Evolutionary conservation across 2,888 invertebrate genomes (phyloP).

Genomic region (Nemurella pictetii): DNA sequence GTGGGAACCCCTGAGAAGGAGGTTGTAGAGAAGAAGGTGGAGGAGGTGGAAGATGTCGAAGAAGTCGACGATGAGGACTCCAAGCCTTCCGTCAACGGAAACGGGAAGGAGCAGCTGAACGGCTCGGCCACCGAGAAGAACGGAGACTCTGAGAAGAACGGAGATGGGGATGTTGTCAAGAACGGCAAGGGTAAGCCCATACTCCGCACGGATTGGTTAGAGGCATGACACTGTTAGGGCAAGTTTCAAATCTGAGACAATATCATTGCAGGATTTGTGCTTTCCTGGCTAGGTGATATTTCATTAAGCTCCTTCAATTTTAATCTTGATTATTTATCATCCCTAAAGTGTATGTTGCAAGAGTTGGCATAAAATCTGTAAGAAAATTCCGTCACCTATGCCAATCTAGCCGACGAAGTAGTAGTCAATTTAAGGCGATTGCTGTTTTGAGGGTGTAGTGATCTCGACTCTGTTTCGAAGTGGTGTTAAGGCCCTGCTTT

Average conservation of each 20-base stretch:
- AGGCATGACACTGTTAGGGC: too few relatives aligned
- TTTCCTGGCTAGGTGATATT: too few relatives aligned
- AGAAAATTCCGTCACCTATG: too few relatives aligned
- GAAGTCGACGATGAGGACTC: conserved; percentile 55
- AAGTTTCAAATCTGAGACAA: too few relatives aligned
- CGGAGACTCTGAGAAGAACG: conserved; percentile 48
- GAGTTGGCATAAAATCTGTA: too few relatives aligned
- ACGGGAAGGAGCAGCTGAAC: conserved; percentile 39
- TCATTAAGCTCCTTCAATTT: too few relatives aligned
- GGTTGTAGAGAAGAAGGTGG: conserved; percentile 53
- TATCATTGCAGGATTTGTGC: not conserved
- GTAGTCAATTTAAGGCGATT: too few relatives aligned
- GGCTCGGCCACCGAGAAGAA: conserved; percentile 48
- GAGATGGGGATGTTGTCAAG: conserved; percentile 51
- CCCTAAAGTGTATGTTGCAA: too few relatives aligned
- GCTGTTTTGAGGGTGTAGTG: not conserved
- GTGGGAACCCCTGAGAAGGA: conserved; percentile 54
- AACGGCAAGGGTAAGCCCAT: conserved; percentile 34
- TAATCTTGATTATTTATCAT: too few relatives aligned
- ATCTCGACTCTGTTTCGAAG: not conserved
- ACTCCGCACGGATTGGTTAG: too few relatives aligned
- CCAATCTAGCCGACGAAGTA: too few relatives aligned
- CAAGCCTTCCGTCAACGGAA: conserved; percentile 44
- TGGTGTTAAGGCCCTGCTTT: too few relatives aligned
- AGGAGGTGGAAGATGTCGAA: conserved; percentile 52